These are phyloP conservation scores for Drosophila anceps DNA, from an alignment of 2,888 invertebrate species.

Conservation along the genomic window DNA sequence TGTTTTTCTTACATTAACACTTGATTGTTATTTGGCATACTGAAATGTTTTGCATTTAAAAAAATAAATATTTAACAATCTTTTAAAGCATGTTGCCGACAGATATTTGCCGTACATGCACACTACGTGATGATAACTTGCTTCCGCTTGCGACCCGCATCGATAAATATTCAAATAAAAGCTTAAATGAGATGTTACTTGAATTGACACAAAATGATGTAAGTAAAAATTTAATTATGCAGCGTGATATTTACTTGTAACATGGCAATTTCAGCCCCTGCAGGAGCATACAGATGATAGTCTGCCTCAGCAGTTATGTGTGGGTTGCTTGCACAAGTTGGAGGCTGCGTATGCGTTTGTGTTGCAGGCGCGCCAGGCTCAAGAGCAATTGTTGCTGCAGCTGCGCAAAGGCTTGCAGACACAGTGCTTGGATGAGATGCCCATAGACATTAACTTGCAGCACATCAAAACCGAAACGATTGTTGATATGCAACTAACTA, in stretches of 20 bases:
- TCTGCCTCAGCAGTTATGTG: constrained; percentile 71
- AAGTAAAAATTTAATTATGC: constrained; percentile 13
- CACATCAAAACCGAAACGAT: constrained; percentile 68
- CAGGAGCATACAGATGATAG: constrained; percentile 48
- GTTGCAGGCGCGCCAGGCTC: constrained; percentile 64
- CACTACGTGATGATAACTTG: constrained; percentile 34
- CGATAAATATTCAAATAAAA: constrained; percentile 51
- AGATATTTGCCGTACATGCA: constrained; percentile 68
- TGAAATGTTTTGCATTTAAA: constrained; percentile 19
- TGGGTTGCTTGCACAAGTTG: constrained; percentile 63
- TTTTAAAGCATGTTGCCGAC: constrained; percentile 44
- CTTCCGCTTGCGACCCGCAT: constrained; percentile 38
- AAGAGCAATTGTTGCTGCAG: constrained; percentile 56
- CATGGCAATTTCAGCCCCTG: constrained; percentile 32
- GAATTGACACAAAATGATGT: constrained; percentile 71
- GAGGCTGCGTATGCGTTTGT: constrained; percentile 74
- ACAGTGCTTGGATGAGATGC: constrained; percentile 71
- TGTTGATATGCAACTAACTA: constrained; percentile 6
- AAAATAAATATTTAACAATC: not conserved
- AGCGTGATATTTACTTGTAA: not conserved
- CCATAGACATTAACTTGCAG: constrained; percentile 73
- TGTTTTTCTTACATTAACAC: not conserved
- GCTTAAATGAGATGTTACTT: constrained; percentile 56
- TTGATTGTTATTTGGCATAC: not conserved
- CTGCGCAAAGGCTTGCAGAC: constrained; percentile 25